Conservation (phyloP, 2,797 vertebrate species). For the Squalus acanthias region DNA sequence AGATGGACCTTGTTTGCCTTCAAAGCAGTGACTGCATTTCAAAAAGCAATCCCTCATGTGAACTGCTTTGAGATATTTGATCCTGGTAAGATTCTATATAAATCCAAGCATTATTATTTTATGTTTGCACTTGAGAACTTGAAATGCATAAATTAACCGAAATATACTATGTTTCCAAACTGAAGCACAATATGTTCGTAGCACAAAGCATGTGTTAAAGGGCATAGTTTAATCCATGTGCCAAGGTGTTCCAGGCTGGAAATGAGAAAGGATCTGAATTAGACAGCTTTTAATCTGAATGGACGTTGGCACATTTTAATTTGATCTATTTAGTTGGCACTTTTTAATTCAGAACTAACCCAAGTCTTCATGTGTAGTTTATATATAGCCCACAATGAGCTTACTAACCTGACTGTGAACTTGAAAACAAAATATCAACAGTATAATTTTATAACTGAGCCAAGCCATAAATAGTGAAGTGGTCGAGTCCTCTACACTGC, state of each 20-base stretch:
- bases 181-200: neutral
- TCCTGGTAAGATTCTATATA: neutral
- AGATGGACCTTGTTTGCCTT: neutral
- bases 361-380: neutral
- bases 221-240: neutral
- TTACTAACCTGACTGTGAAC: neutral
- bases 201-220: neutral
- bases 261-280: neutral
- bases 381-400: neutral
- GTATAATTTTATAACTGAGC: neutral
- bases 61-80: neutral
- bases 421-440: neutral
- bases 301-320: neutral
- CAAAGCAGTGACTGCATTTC: neutral
- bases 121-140: neutral
- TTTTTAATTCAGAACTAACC: neutral
- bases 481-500: neutral
- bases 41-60: neutral
- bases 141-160: neutral
- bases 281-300: neutral
- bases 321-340: neutral
- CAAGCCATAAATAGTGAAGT: neutral
- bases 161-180: neutral
- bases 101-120: neutral
- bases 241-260: neutral